phyloP scores from a whole-genome alignment of 1,140 invertebrate genomes.

The Zelostemma sp. region DNA sequence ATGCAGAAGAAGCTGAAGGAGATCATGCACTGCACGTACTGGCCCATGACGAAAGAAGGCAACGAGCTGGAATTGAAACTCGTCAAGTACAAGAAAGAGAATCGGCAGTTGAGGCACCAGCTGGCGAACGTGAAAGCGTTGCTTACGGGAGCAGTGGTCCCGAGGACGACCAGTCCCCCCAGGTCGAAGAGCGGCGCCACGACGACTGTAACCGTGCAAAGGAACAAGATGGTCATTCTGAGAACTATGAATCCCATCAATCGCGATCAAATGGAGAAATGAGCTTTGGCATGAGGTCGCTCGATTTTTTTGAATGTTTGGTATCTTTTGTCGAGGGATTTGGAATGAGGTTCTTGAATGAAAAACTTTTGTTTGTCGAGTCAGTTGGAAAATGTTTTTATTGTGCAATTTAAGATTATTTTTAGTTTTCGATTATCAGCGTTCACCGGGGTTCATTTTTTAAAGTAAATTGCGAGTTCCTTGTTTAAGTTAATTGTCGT shows the following conservation, averaged over 20 bases:
- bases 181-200: conserved; percentile 71
- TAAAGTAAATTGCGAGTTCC: too few species aligned
- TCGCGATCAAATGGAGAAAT: conserved; percentile 56
- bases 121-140: conserved; percentile 59
- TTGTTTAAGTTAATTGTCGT: too few species aligned
- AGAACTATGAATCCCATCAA: conserved; percentile 68
- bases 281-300: conserved; percentile 9
- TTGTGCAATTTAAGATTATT: too few species aligned
- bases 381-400: too few species aligned
- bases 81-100: conserved; percentile 59
- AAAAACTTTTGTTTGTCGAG: too few species aligned
- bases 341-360: conserved; percentile 8
- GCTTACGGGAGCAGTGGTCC: conserved; percentile 45
- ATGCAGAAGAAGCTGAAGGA: conserved; percentile 75
- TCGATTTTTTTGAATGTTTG: background rate
- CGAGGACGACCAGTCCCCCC: conserved; percentile 49
- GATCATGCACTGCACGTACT: conserved; percentile 73
- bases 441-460: too few species aligned
- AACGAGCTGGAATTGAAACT: conserved; percentile 51
- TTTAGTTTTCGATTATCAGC: too few species aligned
- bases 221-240: conserved; percentile 83
- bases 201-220: conserved; percentile 81
- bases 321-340: background rate
- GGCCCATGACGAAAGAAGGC: conserved; percentile 74
- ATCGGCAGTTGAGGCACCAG: conserved; percentile 54